phyloP scores from a whole-genome alignment of 2,113 vertebrate species.

The Chelonoidis abingdonii region DNA sequence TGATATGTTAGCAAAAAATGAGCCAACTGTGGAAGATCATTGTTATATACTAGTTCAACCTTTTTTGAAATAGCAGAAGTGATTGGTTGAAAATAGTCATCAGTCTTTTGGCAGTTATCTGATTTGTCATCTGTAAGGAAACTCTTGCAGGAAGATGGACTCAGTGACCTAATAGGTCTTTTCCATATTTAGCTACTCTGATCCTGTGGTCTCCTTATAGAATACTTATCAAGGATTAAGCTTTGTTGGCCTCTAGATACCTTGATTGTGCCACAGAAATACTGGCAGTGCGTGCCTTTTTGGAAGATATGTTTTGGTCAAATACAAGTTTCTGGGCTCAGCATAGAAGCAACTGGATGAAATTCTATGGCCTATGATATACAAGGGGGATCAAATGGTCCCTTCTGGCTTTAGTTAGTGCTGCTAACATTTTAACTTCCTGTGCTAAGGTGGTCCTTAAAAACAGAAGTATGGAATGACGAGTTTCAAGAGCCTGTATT shows the following conservation, averaged over 20 bases:
- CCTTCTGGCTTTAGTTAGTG: background rate
- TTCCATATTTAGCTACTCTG: background rate
- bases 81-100: background rate
- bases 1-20: background rate
- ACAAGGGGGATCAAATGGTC: background rate
- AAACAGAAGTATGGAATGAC: background rate
- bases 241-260: background rate
- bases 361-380: background rate
- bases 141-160: background rate
- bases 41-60: background rate
- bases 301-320: background rate
- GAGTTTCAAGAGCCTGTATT: background rate
- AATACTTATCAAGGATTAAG: background rate
- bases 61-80: background rate
- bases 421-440: background rate
- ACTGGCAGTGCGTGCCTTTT: background rate
- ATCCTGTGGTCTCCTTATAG: background rate
- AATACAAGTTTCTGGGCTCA: conserved; percentile 9
- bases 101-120: background rate
- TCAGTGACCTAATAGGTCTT: background rate
- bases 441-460: background rate
- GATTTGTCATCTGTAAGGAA: background rate
- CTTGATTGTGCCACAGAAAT: background rate
- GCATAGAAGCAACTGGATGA: background rate
- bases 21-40: background rate